These are phyloP conservation scores for Lacerta viridis DNA, from an alignment of 2,797 vertebrate species.

Conservation along the genomic window DNA sequence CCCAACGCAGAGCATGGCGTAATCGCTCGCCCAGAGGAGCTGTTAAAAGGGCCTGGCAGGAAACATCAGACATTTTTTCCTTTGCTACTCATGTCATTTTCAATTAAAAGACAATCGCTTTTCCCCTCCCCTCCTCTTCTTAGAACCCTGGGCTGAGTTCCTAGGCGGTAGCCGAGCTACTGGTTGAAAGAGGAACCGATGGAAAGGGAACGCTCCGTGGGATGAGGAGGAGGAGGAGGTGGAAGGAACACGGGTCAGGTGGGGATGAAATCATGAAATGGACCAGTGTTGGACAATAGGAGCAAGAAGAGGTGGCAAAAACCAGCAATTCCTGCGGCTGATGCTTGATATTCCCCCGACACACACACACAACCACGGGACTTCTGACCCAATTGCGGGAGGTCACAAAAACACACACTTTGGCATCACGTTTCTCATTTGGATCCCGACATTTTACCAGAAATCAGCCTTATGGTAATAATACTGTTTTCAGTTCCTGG, in stretches of 20 bases:
- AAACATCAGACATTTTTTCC: conserved; percentile 36
- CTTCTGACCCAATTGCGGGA: neutral
- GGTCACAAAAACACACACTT: neutral
- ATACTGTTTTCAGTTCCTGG: neutral
- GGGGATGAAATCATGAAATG: neutral
- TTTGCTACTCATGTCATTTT: conserved; percentile 15
- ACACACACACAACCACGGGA: neutral
- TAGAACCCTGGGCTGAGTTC: neutral
- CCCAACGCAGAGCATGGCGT: neutral
- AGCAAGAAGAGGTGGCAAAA: neutral
- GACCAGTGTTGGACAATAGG: neutral
- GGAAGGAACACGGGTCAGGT: neutral
- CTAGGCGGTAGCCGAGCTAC: neutral
- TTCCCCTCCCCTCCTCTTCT: neutral
- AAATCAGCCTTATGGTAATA: conserved; percentile 1
- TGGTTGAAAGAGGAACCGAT: neutral
- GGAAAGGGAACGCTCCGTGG: neutral
- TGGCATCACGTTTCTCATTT: neutral
- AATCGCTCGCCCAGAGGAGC: neutral
- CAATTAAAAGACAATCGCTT: conserved; percentile 1
- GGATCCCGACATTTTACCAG: conserved; percentile 1
- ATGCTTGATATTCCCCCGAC: neutral
- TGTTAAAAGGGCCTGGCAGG: conserved; percentile 18
- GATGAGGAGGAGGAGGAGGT: neutral
- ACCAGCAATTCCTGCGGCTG: neutral